Conservation (phyloP, 2,113 vertebrate genomes). For the Lepisosteus oculatus region DNA sequence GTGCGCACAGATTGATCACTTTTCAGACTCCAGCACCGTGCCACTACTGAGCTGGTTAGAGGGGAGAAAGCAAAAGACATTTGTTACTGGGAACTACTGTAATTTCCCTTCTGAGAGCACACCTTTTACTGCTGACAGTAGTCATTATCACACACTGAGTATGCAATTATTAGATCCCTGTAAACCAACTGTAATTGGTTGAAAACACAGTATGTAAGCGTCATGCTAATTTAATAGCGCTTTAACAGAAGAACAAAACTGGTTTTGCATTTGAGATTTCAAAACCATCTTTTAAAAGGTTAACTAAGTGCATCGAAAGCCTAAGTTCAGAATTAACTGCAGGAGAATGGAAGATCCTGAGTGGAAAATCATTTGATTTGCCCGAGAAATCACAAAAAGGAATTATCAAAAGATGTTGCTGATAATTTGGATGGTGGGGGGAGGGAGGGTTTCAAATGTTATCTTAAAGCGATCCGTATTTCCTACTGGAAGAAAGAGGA, state of each 20-base stretch:
- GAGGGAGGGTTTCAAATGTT: conserved; percentile 12
- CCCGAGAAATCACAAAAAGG: conserved; percentile 42
- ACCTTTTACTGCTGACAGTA: conserved; percentile 41
- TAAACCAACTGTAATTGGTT: conserved; percentile 58
- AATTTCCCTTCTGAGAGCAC: conserved; percentile 26
- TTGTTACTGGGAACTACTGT: conserved; percentile 8
- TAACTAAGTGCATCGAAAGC: conserved; percentile 32
- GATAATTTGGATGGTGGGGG: conserved; percentile 32
- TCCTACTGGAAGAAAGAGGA: neutral
- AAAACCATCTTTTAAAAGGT: neutral
- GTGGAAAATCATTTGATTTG: conserved; percentile 50
- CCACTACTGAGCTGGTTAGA: conserved; percentile 21
- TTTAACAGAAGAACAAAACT: neutral
- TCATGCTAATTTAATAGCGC: neutral
- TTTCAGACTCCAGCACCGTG: conserved; percentile 50
- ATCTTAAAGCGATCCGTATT: conserved; percentile 12
- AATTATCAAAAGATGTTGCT: conserved; percentile 40
- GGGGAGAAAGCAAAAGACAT: conserved; percentile 15
- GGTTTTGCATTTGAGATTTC: neutral
- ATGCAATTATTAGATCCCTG: conserved; percentile 46
- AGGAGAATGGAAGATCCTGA: conserved; percentile 35
- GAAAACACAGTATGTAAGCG: conserved; percentile 19
- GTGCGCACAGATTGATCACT: conserved; percentile 68
- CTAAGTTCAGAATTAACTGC: conserved; percentile 37
- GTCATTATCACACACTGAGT: conserved; percentile 46